phyloP scores from a whole-genome alignment of 2,113 vertebrate genomes.

The Lipotes vexillifer region DNA sequence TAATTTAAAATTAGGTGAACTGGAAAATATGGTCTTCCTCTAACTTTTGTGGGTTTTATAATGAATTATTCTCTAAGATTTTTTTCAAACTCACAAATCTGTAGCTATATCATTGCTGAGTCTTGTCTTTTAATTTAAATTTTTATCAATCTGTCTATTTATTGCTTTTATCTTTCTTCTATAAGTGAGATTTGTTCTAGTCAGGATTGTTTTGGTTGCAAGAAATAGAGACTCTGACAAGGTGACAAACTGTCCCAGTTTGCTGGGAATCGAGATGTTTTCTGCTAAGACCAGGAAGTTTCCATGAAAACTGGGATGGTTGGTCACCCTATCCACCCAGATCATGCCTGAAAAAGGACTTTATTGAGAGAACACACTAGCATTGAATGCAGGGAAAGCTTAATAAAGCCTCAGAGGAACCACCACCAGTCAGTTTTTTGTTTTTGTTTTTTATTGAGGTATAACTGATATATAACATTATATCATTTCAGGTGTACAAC shows the following conservation, averaged over 20 bases:
- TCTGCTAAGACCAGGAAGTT: neutral
- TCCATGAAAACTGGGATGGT: neutral
- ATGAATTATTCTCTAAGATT: neutral
- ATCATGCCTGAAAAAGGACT: neutral
- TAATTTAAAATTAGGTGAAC: neutral
- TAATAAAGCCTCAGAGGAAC: neutral
- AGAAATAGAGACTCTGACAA: neutral
- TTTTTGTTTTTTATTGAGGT: neutral
- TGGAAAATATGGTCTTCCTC: neutral
- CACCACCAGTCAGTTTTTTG: neutral
- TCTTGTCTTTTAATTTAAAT: neutral
- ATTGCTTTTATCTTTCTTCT: neutral
- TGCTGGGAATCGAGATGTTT: neutral
- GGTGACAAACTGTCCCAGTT: neutral
- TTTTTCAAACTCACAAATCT: neutral
- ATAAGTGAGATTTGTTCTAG: neutral
- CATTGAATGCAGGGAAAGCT: neutral
- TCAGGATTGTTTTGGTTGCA: neutral
- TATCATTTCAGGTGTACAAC: neutral
- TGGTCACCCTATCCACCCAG: neutral
- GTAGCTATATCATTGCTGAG: neutral
- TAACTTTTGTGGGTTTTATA: neutral
- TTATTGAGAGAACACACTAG: neutral
- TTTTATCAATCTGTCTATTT: neutral
- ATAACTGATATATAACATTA: neutral